A percentile compares a stretch with the other conserved stretches of the same genome.
phyloP scores from a whole-genome alignment of 2,113 vertebrate species.

The Ammodytes marinus region DNA sequence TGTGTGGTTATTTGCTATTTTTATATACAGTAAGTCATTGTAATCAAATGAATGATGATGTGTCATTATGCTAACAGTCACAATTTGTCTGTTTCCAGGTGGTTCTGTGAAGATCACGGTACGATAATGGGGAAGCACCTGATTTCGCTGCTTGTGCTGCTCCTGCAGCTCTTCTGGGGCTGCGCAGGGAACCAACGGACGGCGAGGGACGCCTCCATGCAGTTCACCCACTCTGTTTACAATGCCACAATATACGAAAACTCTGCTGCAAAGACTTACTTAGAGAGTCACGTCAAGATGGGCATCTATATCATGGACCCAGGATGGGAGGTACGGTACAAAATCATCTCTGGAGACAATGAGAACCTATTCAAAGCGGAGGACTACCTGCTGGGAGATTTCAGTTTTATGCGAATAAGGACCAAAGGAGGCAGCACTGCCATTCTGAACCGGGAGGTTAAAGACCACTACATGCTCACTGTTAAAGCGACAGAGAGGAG shows the following conservation, averaged over 20 bases:
- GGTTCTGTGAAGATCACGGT: constrained; percentile 83
- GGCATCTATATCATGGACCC: constrained; percentile 91
- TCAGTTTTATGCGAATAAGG: constrained; percentile 97
- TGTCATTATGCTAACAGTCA: not conserved
- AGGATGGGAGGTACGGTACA: constrained; percentile 94
- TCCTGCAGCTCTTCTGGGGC: constrained; percentile 88
- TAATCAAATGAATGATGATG: not conserved
- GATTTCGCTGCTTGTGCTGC: constrained; percentile 87
- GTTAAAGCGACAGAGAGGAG: constrained; percentile 93
- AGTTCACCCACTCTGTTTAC: constrained; percentile 92
- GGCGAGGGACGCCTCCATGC: constrained; percentile 81
- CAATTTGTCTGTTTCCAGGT: constrained; percentile 77
- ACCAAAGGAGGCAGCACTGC: constrained; percentile 99
- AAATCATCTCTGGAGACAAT: constrained; percentile 96
- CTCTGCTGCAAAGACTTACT: constrained; percentile 97
- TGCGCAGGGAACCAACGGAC: constrained; percentile 85
- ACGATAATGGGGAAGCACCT: constrained; percentile 90
- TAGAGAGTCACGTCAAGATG: constrained; percentile 95
- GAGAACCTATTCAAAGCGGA: constrained; percentile 99
- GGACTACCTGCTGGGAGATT: constrained; percentile 94
- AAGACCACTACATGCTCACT: constrained; percentile 92
- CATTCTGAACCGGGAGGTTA: constrained; percentile 97
- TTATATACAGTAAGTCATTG: not conserved
- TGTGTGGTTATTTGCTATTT: not conserved
- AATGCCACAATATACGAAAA: constrained; percentile 97